These are phyloP conservation scores for Latrodectus geometricus DNA, from an alignment of 1,140 invertebrate species.

Conservation along the genomic window DNA sequence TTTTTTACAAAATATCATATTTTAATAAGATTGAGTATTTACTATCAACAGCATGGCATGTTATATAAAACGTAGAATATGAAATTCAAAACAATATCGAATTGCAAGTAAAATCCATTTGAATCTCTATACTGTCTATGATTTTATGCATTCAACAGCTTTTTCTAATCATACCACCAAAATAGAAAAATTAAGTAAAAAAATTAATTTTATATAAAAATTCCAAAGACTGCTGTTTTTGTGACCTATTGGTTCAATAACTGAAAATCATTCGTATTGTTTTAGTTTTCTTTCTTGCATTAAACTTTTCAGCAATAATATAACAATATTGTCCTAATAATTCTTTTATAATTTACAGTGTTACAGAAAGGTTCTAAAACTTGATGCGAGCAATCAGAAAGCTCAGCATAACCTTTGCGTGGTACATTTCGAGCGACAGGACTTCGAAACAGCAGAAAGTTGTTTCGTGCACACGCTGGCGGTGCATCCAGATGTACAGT, in stretches of 20 bases:
- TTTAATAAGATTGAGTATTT: too few relatives aligned
- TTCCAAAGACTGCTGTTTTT: not conserved
- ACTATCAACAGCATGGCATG: too few relatives aligned
- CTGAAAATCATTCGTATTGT: not conserved
- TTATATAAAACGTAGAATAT: too few relatives aligned
- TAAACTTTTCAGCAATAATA: not conserved
- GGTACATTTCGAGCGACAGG: conserved; percentile 74
- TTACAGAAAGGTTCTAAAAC: conserved; percentile 85
- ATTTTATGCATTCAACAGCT: too few relatives aligned
- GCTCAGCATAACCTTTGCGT: conserved; percentile 96
- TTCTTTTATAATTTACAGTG: conserved; percentile 74
- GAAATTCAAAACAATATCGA: too few relatives aligned
- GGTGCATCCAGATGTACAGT: conserved; percentile 53
- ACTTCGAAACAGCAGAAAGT: conserved; percentile 51
- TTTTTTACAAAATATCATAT: too few relatives aligned
- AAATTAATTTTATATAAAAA: too few relatives aligned
- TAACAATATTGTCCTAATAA: not conserved
- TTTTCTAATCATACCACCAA: too few relatives aligned
- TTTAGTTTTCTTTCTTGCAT: not conserved
- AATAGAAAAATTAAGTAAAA: too few relatives aligned
- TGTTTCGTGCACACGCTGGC: conserved; percentile 50
- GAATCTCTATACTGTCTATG: too few relatives aligned
- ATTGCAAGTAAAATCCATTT: too few relatives aligned
- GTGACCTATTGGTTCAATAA: not conserved
- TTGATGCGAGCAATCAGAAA: conserved; percentile 92